A percentile compares a stretch with the other conserved stretches of the same genome.
phyloP scores from a whole-genome alignment of 2,888 invertebrate species.

The Ctenicera cuprea region DNA sequence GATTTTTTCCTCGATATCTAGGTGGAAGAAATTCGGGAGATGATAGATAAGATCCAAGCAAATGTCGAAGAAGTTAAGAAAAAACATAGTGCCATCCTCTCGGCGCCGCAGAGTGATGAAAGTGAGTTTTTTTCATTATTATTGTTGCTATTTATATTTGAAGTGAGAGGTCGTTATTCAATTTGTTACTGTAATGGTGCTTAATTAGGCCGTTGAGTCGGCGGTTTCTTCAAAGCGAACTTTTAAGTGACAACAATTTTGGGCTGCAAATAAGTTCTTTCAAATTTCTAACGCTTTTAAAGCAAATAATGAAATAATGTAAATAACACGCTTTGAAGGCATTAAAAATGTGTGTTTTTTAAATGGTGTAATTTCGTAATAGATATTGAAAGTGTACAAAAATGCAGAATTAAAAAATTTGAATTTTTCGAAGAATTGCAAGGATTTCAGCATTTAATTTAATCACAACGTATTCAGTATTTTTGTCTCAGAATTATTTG shows the following conservation, averaged over 20 bases:
- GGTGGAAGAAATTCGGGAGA: slow-evolving; percentile 99
- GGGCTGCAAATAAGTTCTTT: neutral
- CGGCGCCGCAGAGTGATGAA: slow-evolving; percentile 99
- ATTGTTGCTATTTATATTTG: slow-evolving; percentile 20
- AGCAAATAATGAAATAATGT: neutral
- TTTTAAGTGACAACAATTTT: neutral
- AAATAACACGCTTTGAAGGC: too few relatives aligned
- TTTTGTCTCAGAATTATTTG: too few relatives aligned
- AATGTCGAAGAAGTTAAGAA: slow-evolving; percentile 99
- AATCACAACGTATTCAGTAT: too few relatives aligned
- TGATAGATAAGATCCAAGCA: slow-evolving; percentile 99
- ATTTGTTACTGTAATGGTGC: slow-evolving; percentile 6
- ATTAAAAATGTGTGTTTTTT: too few relatives aligned
- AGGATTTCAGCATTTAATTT: too few relatives aligned
- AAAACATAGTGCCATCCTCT: slow-evolving; percentile 99
- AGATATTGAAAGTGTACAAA: too few relatives aligned
- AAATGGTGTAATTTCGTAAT: too few relatives aligned
- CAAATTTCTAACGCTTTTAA: too few relatives aligned
- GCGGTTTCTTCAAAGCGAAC: slow-evolving; percentile 12
- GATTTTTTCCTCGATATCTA: slow-evolving; percentile 68
- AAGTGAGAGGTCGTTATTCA: slow-evolving; percentile 3
- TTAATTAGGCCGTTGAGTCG: neutral
- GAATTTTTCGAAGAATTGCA: too few relatives aligned
- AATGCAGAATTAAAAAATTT: too few relatives aligned
- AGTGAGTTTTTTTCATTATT: slow-evolving; percentile 83